Evolutionary conservation across 2,113 vertebrate species (phyloP).

Genomic region (Macaca mulatta): DNA sequence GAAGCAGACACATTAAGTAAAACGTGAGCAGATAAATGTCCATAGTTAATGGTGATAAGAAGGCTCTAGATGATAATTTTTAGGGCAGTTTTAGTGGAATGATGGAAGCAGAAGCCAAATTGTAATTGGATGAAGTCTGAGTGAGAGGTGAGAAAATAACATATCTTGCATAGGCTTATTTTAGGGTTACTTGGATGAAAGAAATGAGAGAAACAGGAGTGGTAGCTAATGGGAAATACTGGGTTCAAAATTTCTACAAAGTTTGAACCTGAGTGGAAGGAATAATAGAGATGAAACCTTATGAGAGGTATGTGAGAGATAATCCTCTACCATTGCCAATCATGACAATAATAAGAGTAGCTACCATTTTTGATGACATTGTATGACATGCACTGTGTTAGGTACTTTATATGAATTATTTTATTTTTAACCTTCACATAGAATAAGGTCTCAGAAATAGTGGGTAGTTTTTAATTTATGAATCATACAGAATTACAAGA

Average conservation of each 20-base stretch:
- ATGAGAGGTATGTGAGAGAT: neutral
- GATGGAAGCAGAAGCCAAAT: neutral
- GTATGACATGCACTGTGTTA: neutral
- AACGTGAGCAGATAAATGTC: neutral
- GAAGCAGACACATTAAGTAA: neutral
- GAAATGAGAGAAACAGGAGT: neutral
- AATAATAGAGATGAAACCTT: neutral
- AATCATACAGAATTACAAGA: neutral
- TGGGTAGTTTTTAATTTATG: neutral
- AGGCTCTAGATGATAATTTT: neutral
- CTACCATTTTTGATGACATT: neutral
- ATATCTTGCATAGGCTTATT: neutral
- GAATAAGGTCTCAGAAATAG: neutral
- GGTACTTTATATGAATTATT: neutral
- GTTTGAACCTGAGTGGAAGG: neutral
- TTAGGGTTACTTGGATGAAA: neutral
- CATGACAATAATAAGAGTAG: neutral
- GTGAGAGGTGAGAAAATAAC: neutral
- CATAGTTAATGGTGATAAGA: neutral
- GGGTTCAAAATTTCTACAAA: neutral
- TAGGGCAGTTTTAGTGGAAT: neutral
- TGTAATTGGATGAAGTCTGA: neutral
- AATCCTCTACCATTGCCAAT: neutral
- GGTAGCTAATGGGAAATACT: neutral
- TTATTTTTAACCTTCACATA: neutral